These are phyloP conservation scores for Acipenser oxyrinchus DNA, from an alignment of 2,797 vertebrate species.

Conservation along the genomic window DNA sequence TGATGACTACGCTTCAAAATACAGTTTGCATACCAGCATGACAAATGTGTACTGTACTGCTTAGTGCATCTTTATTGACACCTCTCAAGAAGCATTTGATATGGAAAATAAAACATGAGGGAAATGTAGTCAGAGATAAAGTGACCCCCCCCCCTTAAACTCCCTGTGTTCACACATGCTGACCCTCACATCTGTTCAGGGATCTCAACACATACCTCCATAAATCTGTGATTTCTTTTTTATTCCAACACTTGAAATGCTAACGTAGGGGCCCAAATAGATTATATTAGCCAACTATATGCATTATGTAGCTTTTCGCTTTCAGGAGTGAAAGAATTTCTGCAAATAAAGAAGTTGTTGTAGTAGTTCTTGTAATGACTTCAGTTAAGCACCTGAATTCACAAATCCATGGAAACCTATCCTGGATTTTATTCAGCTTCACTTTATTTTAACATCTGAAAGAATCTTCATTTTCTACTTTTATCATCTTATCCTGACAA, in stretches of 20 bases:
- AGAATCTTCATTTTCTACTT: no score
- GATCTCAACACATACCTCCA: slow-evolving; percentile 13
- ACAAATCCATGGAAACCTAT: no score
- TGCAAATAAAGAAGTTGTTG: no score
- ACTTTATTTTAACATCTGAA: no score
- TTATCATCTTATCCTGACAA: no score
- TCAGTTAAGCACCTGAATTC: no score
- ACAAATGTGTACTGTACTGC: slow-evolving; percentile 7
- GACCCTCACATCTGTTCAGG: slow-evolving; percentile 11
- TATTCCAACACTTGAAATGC: slow-evolving; percentile 4
- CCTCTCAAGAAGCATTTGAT: background rate
- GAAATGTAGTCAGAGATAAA: background rate
- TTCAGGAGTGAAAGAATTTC: no score
- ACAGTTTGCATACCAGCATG: slow-evolving; percentile 18
- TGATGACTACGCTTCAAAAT: slow-evolving; percentile 24
- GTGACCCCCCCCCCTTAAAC: slow-evolving; percentile 7
- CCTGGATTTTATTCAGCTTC: no score
- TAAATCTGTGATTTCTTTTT: slow-evolving; percentile 15
- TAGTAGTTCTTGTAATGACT: no score
- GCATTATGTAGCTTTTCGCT: background rate
- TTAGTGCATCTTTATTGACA: no score
- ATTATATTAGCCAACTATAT: slow-evolving; percentile 3
- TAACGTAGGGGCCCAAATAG: slow-evolving; percentile 4
- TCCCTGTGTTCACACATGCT: slow-evolving; percentile 6
- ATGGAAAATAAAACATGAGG: slow-evolving; percentile 4